Evolutionary conservation across 1,140 invertebrate genomes (phyloP).

Genomic region (Paraescarpia echinospica): DNA sequence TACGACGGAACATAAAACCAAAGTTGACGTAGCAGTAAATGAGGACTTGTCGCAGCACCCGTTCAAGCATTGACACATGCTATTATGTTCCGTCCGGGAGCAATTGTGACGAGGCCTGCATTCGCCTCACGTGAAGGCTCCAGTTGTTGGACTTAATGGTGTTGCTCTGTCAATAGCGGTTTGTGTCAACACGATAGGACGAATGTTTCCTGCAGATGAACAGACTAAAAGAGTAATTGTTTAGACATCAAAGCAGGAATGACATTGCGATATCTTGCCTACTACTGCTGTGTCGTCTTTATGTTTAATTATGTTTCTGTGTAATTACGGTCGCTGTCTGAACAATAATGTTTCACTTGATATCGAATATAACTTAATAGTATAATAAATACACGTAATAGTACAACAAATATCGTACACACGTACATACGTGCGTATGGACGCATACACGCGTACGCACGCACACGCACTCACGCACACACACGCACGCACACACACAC

Average conservation of each 20-base stretch:
- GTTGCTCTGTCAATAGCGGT: background rate
- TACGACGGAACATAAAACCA: background rate
- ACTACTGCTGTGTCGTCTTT: background rate
- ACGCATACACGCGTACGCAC: background rate
- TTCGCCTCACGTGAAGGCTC: background rate
- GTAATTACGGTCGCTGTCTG: background rate
- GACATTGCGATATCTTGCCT: background rate
- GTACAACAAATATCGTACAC: too few species aligned
- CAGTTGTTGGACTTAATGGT: background rate
- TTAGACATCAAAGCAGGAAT: background rate
- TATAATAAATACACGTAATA: too few species aligned
- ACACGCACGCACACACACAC: background rate
- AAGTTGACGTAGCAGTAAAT: background rate
- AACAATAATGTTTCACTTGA: background rate
- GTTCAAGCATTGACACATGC: background rate
- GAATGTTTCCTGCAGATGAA: background rate
- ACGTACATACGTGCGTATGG: background rate
- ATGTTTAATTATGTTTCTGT: background rate
- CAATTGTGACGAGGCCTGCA: background rate
- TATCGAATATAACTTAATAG: background rate
- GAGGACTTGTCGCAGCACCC: background rate
- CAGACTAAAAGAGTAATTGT: background rate
- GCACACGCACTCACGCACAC: background rate
- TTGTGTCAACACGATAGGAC: background rate
- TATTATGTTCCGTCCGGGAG: background rate